Evolutionary conservation across 2,113 vertebrate species (phyloP).

Genomic region (Pavo muticus): DNA sequence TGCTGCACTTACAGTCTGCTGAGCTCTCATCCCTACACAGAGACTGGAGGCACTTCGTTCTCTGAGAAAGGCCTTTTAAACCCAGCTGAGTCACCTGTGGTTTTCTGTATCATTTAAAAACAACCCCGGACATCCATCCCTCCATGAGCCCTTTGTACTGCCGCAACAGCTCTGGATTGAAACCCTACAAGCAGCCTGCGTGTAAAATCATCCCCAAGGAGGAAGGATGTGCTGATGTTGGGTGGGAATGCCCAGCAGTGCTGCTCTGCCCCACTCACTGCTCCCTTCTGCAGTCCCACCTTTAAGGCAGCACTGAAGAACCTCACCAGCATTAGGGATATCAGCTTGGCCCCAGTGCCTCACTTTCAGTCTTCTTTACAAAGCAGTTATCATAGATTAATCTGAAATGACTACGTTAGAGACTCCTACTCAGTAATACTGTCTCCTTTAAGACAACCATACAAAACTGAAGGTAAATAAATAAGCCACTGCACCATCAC

Average conservation of each 20-base stretch:
- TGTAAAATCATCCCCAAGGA: accelerated
- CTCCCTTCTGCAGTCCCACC: not conserved
- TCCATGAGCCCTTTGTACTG: not conserved
- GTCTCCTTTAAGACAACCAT: not conserved
- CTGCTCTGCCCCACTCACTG: not conserved
- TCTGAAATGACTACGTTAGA: not conserved
- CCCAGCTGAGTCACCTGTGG: accelerated
- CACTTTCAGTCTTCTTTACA: not conserved
- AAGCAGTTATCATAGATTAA: not conserved
- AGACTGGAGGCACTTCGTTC: not conserved
- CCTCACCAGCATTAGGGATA: accelerated
- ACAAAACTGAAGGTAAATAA: not conserved
- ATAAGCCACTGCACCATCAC: not conserved
- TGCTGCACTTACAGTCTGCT: not conserved
- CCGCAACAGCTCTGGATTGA: not conserved
- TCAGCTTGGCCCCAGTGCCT: not conserved
- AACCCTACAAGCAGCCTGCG: accelerated
- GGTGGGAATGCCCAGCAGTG: no score
- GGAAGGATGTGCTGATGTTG: no score
- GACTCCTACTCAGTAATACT: not conserved
- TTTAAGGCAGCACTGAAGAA: not conserved
- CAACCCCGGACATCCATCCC: not conserved
- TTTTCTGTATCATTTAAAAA: not conserved
- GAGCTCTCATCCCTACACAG: not conserved
- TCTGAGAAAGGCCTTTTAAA: not conserved